Base-by-base conservation (phyloP, 2,888 invertebrate species). In the Microdon myrmicae region DNA sequence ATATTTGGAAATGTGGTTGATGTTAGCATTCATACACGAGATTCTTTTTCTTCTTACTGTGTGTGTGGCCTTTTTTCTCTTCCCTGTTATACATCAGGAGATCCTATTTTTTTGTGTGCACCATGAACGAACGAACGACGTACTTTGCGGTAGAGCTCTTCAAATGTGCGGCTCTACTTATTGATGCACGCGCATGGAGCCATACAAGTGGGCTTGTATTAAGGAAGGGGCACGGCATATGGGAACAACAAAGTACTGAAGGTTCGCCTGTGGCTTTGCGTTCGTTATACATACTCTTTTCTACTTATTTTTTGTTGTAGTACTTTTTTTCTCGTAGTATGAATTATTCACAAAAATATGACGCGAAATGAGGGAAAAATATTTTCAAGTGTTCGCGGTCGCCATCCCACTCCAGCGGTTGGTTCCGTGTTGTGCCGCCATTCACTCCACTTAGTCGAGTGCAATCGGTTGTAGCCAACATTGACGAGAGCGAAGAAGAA, bases 311-410 rank as follows among this genome's bases (percentile, higher is more conserved):
- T n/a, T n/a, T n/a, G n/a, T n/a, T n/a, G n/a, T n/a, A n/a, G n/a
- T n/a, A n/a, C n/a, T n/a, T n/a, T 22, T 17, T 17, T 41, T 32
- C 26, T 47, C 45, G 49, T 58, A 47, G 51, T 58, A 64, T 64
- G 58, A 64, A 64, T 64, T 20, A 64, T 64, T 64, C 64, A 64
- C 64, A 53, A 64, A 64, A 64, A 64, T 64, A 58, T 64, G 51
- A 58, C 64, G 64, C 64, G 64, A 58, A 64, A 64, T 64, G 58
- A 56, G 53, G 56, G 51, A 58, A 56, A 64, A 64, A 47, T 53
- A 58, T 64, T 58, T 64, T 56, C 58, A 58, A 64, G 64, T 64
- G 64, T 64, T 64, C 58, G 58, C 38, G 39, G 64, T 61, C 41
- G 45, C 44, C 44, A 48, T 49, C 43, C 9, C 49, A 56, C 28